Percentiles rank a stretch among this genome's conserved stretches.
phyloP scores from a whole-genome alignment of 2,113 vertebrate genomes.

The Panthera uncia region DNA sequence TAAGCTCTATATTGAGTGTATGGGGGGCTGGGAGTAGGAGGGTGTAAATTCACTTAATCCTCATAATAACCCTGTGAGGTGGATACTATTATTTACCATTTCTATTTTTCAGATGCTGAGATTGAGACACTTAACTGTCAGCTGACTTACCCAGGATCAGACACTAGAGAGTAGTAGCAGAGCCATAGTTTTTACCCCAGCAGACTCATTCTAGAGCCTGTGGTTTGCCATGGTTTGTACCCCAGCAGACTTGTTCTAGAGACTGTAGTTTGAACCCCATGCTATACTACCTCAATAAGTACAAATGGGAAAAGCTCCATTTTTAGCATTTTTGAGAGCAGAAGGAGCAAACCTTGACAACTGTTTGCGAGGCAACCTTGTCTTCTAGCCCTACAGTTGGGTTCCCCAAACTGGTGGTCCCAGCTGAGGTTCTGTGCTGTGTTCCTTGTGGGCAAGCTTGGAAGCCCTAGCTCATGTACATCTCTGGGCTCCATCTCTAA shows the following conservation, averaged over 20 bases:
- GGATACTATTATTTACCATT: conserved; percentile 44
- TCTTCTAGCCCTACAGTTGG: not conserved
- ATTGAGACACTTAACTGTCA: not conserved
- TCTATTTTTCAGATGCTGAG: not conserved
- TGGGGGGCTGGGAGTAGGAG: not conserved
- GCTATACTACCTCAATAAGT: not conserved
- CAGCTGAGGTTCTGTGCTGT: not conserved
- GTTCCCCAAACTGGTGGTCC: fast-evolving
- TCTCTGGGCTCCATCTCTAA: not conserved
- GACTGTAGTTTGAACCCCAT: fast-evolving
- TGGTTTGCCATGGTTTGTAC: fast-evolving
- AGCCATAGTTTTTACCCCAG: no score
- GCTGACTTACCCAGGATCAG: not conserved
- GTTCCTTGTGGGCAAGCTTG: not conserved
- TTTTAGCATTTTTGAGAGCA: not conserved
- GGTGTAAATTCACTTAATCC: conserved; percentile 24
- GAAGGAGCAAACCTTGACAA: not conserved
- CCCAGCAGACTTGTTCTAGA: not conserved
- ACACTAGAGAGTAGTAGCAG: no score
- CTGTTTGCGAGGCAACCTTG: no score
- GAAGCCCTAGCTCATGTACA: not conserved
- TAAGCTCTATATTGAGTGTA: not conserved
- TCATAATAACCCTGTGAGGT: conserved; percentile 29
- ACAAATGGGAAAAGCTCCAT: no score
- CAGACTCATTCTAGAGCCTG: not conserved